These are phyloP conservation scores for Malurus splendens DNA, from an alignment of 2,797 vertebrate species.

Conservation along the genomic window DNA sequence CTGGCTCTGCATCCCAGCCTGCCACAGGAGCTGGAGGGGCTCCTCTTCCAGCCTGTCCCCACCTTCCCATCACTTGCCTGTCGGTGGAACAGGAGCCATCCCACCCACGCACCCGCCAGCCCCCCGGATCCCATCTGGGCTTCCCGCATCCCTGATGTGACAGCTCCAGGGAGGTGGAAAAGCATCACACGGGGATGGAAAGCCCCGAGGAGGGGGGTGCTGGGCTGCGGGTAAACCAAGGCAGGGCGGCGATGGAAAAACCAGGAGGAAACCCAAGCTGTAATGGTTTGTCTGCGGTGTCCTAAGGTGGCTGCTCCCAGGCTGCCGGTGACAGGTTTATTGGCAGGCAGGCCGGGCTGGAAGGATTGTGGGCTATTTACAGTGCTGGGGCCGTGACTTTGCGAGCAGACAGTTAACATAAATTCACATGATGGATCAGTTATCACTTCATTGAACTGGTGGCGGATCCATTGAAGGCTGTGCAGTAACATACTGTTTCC, in stretches of 20 bases:
- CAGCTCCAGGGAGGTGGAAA: slow-evolving; percentile 19
- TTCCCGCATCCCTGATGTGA: slow-evolving; percentile 14
- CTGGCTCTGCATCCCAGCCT: not conserved
- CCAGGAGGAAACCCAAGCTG: slow-evolving; percentile 68
- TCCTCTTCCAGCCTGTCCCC: not conserved
- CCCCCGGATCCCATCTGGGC: not conserved
- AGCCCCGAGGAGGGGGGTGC: not conserved
- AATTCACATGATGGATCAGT: slow-evolving; percentile 84
- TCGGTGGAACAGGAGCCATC: not conserved
- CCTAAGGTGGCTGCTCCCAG: slow-evolving; percentile 73
- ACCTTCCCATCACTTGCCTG: not conserved
- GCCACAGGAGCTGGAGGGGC: not conserved
- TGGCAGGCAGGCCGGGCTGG: slow-evolving; percentile 78
- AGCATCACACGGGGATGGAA: not conserved
- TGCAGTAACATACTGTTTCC: slow-evolving; percentile 71
- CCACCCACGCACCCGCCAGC: not conserved
- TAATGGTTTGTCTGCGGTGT: slow-evolving; percentile 69
- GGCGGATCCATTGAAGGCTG: slow-evolving; percentile 75
- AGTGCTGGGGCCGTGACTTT: slow-evolving; percentile 77
- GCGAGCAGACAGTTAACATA: slow-evolving; percentile 85
- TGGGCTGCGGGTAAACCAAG: not conserved
- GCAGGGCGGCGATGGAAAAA: not conserved
- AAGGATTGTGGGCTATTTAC: slow-evolving; percentile 85
- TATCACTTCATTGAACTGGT: slow-evolving; percentile 80
- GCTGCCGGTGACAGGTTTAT: slow-evolving; percentile 85